Percentiles rank a stretch among this genome's conserved stretches.
Conservation (phyloP, 2,113 vertebrate genomes). For the Plectropomus leopardus region DNA sequence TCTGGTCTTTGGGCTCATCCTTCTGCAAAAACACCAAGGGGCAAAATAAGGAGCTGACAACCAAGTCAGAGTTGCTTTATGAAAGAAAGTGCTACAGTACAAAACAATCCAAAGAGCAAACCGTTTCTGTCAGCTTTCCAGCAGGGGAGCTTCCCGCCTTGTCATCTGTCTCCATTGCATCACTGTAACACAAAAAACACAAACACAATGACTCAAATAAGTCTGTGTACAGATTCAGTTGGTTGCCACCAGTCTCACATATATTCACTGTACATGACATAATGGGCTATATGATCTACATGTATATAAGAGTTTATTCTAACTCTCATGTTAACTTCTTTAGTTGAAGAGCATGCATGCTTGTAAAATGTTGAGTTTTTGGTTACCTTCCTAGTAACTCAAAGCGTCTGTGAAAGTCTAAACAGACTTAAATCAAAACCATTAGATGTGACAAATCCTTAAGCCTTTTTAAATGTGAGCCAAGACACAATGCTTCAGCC, state of each 20-base stretch:
- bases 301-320: not conserved
- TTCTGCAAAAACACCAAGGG: slow-evolving; percentile 84
- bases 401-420: not conserved
- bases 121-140: slow-evolving; percentile 89
- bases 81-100: not conserved
- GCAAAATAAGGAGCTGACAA: not conserved
- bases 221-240: not conserved
- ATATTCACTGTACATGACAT: not conserved
- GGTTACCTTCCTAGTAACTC: not conserved
- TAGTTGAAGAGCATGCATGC: no score
- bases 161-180: slow-evolving; percentile 97
- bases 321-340: not conserved
- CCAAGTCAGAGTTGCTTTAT: not conserved
- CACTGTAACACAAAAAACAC: slow-evolving; percentile 87
- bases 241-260: no score
- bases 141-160: slow-evolving; percentile 88
- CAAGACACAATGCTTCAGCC: not conserved
- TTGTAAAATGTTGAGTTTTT: not conserved
- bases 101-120: slow-evolving; percentile 70
- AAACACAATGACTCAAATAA: not conserved
- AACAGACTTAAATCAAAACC: not conserved
- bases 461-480: not conserved
- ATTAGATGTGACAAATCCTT: not conserved
- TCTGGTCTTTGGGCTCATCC: slow-evolving; percentile 97
- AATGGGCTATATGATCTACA: not conserved